phyloP scores from a whole-genome alignment of 2,888 invertebrate genomes.

The Idaea dimidiata region DNA sequence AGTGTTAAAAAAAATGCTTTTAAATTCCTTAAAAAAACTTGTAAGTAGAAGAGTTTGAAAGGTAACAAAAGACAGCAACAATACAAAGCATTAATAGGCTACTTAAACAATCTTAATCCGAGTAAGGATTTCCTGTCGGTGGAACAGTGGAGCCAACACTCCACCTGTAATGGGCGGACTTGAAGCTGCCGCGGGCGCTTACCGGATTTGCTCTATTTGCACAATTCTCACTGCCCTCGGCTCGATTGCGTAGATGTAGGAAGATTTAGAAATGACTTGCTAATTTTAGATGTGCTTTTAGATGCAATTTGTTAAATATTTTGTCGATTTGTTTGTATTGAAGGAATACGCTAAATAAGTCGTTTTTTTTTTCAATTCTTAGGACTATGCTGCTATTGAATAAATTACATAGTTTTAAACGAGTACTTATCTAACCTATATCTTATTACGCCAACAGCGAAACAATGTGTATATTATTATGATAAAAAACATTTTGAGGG shows the following conservation, averaged over 20 bases:
- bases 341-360: too few relatives aligned
- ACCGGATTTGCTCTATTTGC: slow-evolving; percentile 74
- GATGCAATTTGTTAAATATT: background rate
- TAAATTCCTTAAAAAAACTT: background rate
- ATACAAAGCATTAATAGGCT: background rate
- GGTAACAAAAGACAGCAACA: background rate
- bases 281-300: background rate
- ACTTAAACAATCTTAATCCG: background rate
- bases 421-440: too few relatives aligned
- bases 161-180: slow-evolving; percentile 44
- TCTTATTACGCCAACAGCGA: too few relatives aligned
- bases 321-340: background rate
- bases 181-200: slow-evolving; percentile 52
- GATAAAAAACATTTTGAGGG: too few relatives aligned
- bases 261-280: slow-evolving; percentile 18
- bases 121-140: background rate
- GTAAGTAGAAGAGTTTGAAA: slow-evolving; percentile 1
- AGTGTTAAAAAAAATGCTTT: too few relatives aligned
- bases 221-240: slow-evolving; percentile 59
- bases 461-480: too few relatives aligned
- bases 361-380: too few relatives aligned
- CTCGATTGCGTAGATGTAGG: slow-evolving; percentile 35
- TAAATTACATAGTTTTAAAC: too few relatives aligned
- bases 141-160: slow-evolving; percentile 16
- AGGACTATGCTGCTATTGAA: too few relatives aligned